Evolutionary conservation across 2,113 vertebrate genomes (phyloP), one percentile per base, ranked within the genome.

Genomic region (Callionymus lyra): DNA sequence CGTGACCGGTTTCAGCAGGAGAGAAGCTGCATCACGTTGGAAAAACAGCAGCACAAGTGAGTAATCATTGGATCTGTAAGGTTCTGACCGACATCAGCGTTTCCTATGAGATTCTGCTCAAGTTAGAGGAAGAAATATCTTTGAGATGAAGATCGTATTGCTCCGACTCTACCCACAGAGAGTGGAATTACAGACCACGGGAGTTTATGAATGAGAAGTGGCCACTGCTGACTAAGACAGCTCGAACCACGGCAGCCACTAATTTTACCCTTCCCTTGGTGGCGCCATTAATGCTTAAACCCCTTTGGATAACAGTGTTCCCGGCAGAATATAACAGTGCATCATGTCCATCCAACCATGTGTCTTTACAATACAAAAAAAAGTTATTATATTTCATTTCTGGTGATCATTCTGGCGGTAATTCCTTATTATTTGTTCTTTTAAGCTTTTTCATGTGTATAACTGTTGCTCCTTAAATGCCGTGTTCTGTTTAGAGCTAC

Each of bases 161-260:
- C 80, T 83, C 10, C 38, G 45, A 59, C 47, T 74, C 27, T 52
- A 67, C 53, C 44, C 41, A 21, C 9, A 21, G 53, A 52, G 68
- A 52, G 55, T 65, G 53, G 73, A 58, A 72, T 74, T 70, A 47
- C 13, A 86, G 84, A 81, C 59, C 81, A 67, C 54, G 54, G 73
- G 68, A 82, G 82, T 83, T 80, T 83, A 59, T 68, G 76, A 78
- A 72, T 79, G 63, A 76, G 19, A 68, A 85, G 76, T 81, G 54
- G 49, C 47, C 68, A 68, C 72, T 80, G 87, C 84, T 87, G 84
- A 90, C 74, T 87, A 82, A 82, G 83, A 79, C 45, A 57, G 63
- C 68, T 82, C 59, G 67, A 54, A 68, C 56, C 76, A 74, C 73
- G 65, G 42, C 51, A 56, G 48, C 84, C 82, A 72, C 85, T 61